phyloP scores from a whole-genome alignment of 2,797 vertebrate genomes.

The Scleropages formosus region DNA sequence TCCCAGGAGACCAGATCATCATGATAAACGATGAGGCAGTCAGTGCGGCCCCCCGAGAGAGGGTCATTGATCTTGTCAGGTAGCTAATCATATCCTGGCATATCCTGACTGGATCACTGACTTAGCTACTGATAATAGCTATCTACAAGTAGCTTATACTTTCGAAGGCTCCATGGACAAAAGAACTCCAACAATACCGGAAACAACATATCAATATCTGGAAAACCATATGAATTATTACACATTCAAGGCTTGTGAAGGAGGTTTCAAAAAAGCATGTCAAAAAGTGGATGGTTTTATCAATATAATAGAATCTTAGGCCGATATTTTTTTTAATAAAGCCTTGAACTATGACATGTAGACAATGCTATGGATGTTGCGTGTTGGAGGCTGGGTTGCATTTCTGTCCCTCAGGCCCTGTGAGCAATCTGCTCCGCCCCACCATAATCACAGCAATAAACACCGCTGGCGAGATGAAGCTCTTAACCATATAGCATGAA shows the following conservation, averaged over 20 bases:
- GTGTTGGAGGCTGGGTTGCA: too few relatives aligned
- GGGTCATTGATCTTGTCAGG: slow-evolving; percentile 97
- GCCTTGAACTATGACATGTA: too few relatives aligned
- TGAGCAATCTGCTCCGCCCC: too few relatives aligned
- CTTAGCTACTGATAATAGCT: not conserved
- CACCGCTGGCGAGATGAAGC: slow-evolving; percentile 6
- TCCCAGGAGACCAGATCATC: slow-evolving; percentile 93
- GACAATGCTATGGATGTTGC: too few relatives aligned
- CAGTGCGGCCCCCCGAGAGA: slow-evolving; percentile 85
- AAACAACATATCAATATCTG: not conserved
- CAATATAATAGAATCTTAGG: not conserved
- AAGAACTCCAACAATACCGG: not conserved
- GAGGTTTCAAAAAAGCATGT: not conserved
- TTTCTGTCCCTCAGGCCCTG: not conserved
- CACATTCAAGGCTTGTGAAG: not conserved
- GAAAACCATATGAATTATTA: not conserved
- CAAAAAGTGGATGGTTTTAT: too few relatives aligned
- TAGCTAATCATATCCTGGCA: slow-evolving; percentile 56
- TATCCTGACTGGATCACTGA: not conserved
- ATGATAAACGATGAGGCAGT: slow-evolving; percentile 93
- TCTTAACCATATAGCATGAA: slow-evolving; percentile 12
- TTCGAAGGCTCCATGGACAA: not conserved
- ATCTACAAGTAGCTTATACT: not conserved
- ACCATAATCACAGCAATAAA: slow-evolving; percentile 9
- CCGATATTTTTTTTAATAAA: too few relatives aligned